Evolutionary conservation across 2,888 invertebrate genomes (phyloP), one percentile per base, ranked within the genome.

Genomic region (Andrena bucephala): DNA sequence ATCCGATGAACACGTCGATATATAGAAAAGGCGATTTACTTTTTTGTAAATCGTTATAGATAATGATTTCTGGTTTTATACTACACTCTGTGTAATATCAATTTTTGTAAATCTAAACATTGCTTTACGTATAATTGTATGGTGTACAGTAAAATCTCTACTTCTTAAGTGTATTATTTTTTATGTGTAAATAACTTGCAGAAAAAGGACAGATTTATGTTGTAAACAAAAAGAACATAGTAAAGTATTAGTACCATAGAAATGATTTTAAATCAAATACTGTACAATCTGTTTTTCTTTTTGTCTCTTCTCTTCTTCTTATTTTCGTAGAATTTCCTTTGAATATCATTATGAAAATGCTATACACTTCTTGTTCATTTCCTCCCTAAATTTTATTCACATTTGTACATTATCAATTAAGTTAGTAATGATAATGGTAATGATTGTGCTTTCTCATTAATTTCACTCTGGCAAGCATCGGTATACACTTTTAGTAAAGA

Each of bases 11-110:
- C 42, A 42, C 65, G 42, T 66, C 54, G 63, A 71, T 72, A 71
- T 72, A 48, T 48, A 52, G 54, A 72, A 13, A 20, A 8, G 20
- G 65, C 68, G 72, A 50, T 72, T 69, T 72, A 66, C 68, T 27
- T 68, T 68, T 71, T 71, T 69, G 68, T 62, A 79, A 72, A 65
- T 76, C 27, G 27, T 33, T 36, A 50, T 82, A 36, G 57, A 69
- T 52, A 60, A 52, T 74, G 33, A 75, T 71, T 69, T 73, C 68
- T 76, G 65, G 59, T 71, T 74, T 81, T 74, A 67, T 77, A 72
- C 48, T 60, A 83, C 76, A 73, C 81, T 81, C 81, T 83, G 83
- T 83, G 81, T 77, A 83, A 68, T 72, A 81, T 76, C 52, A 66
- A 69, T 81, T 83, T 42, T 83, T 81, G 72, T 72, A 83, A 72